Conservation (phyloP, 2,113 vertebrate genomes). For the Numenius arquata region DNA sequence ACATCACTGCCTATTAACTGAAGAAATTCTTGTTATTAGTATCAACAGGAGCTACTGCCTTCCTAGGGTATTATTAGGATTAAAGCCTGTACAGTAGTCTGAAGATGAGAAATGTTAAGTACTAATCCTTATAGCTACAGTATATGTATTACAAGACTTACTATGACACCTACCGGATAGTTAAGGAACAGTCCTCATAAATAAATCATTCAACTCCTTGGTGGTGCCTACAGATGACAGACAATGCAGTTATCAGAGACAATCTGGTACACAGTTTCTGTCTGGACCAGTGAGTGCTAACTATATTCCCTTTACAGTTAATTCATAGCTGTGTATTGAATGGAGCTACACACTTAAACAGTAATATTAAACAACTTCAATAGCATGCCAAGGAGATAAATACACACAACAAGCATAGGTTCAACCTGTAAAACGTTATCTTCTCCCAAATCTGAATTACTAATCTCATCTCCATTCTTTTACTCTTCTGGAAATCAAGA, state of each 20-base stretch:
- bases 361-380: not conserved
- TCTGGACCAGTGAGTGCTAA: not conserved
- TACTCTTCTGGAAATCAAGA: not conserved
- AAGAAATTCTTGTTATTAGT: not conserved
- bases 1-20: not conserved
- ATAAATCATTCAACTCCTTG: not conserved
- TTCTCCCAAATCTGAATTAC: not conserved
- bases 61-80: not conserved
- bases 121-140: not conserved
- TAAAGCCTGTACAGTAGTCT: not conserved
- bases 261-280: not conserved
- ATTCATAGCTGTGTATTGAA: not conserved
- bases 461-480: not conserved
- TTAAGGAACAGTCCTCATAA: not conserved
- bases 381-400: not conserved
- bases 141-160: not conserved
- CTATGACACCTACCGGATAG: slow-evolving; percentile 17
- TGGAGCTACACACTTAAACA: not conserved
- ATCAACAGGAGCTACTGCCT: not conserved
- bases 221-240: not conserved
- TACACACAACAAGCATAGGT: not conserved
- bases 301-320: not conserved
- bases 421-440: not conserved
- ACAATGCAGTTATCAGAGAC: not conserved
- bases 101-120: not conserved